Evolutionary conservation across 2,888 invertebrate genomes (phyloP).

Genomic region (Hololepta plana): DNA sequence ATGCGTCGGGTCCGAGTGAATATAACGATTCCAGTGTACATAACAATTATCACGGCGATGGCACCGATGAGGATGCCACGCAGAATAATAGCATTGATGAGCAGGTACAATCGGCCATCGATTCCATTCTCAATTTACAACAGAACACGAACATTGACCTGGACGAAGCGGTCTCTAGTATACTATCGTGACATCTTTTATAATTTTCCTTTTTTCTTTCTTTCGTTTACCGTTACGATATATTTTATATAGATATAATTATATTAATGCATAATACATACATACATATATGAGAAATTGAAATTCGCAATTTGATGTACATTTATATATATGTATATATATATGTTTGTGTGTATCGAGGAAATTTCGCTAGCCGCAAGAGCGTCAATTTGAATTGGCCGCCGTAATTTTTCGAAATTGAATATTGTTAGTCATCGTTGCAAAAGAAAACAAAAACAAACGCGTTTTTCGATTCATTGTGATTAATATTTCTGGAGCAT

Average conservation of each 20-base stretch:
- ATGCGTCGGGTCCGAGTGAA: constrained; percentile 6
- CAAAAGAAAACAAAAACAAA: too few relatives aligned
- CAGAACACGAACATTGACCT: constrained; percentile 25
- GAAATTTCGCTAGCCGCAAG: too few relatives aligned
- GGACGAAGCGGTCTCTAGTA: constrained; percentile 22
- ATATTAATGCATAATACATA: background rate
- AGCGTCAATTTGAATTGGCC: too few relatives aligned
- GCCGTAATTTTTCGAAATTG: too few relatives aligned
- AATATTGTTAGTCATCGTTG: too few relatives aligned
- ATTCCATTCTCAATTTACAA: constrained; percentile 58
- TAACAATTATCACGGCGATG: constrained; percentile 13
- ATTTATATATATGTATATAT: too few relatives aligned
- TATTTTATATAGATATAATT: constrained; percentile 6
- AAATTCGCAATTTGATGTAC: too few relatives aligned
- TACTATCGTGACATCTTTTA: constrained; percentile 30
- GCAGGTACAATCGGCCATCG: constrained; percentile 64
- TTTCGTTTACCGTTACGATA: constrained; percentile 16
- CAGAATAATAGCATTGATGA: constrained; percentile 45
- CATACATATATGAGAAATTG: constrained; percentile 1
- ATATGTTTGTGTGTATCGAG: too few relatives aligned
- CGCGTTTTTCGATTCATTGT: too few relatives aligned
- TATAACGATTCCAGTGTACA: constrained; percentile 3
- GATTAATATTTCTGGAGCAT: too few relatives aligned
- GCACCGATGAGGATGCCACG: constrained; percentile 14
- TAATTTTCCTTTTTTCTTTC: too few relatives aligned